phyloP scores from a whole-genome alignment of 2,113 vertebrate species.

The Upupa epops region DNA sequence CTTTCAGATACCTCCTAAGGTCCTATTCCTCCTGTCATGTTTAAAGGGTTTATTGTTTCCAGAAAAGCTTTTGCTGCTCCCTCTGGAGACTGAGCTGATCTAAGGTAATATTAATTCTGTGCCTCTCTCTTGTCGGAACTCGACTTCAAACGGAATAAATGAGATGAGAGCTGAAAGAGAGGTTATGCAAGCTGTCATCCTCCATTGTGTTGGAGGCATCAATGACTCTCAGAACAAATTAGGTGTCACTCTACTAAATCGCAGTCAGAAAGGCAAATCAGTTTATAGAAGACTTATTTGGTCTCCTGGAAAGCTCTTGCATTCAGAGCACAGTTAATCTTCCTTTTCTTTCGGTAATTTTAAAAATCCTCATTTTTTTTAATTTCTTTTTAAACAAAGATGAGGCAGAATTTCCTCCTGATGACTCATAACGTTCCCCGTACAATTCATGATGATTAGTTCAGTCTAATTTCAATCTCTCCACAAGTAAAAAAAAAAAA shows the following conservation, averaged over 20 bases:
- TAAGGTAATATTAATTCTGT: constrained; percentile 81
- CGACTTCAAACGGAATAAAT: constrained; percentile 79
- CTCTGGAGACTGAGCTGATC: constrained; percentile 78
- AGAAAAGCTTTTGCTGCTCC: constrained; percentile 76
- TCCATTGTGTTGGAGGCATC: constrained; percentile 77
- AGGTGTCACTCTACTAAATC: constrained; percentile 79
- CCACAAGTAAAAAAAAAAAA: neutral
- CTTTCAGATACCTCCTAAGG: constrained; percentile 76
- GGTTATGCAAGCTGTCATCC: constrained; percentile 81
- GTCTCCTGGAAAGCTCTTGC: constrained; percentile 67
- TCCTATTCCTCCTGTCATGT: constrained; percentile 78
- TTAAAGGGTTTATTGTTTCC: constrained; percentile 84
- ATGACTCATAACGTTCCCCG: constrained; percentile 5
- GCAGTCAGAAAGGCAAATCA: constrained; percentile 78
- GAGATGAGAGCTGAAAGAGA: constrained; percentile 81
- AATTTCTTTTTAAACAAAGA: constrained; percentile 40
- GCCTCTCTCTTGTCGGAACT: constrained; percentile 75
- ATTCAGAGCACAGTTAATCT: constrained; percentile 70
- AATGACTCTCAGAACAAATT: constrained; percentile 80
- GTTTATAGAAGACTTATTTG: constrained; percentile 78
- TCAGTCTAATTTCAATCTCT: constrained; percentile 45
- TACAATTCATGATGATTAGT: constrained; percentile 48
- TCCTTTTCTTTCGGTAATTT: constrained; percentile 63
- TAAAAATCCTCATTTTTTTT: constrained; percentile 45
- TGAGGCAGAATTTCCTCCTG: constrained; percentile 49